These are phyloP conservation scores for Arbacia lixula DNA, from an alignment of 53 echinoderm and acorn worm genomes.

Conservation along the genomic window DNA sequence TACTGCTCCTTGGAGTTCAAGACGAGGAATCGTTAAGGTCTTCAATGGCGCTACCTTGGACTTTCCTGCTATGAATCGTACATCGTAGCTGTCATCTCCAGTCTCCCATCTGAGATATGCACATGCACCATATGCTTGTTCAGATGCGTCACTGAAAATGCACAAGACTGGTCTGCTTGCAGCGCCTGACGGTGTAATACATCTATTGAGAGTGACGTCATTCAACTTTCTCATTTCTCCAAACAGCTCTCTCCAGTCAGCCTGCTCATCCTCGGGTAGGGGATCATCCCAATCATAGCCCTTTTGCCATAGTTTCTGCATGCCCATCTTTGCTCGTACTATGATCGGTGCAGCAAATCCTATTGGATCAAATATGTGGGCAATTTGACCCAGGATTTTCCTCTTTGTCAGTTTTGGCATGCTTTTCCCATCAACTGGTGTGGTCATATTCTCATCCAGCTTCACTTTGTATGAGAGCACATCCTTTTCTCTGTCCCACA, in stretches of 20 bases:
- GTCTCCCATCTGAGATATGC: slow-evolving; percentile 67
- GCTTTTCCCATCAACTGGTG: neutral
- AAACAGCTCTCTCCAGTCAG: slow-evolving; percentile 48
- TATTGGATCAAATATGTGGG: slow-evolving; percentile 64
- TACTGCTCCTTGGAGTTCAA: slow-evolving; percentile 63
- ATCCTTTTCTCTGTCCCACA: slow-evolving; percentile 8
- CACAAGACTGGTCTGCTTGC: slow-evolving; percentile 39
- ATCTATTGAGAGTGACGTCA: slow-evolving; percentile 25
- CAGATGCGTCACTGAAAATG: slow-evolving; percentile 73
- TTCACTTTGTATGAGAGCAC: slow-evolving; percentile 46
- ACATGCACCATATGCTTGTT: slow-evolving; percentile 67
- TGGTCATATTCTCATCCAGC: neutral
- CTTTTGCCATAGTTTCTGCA: slow-evolving; percentile 50
- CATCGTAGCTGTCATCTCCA: slow-evolving; percentile 25
- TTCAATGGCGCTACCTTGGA: slow-evolving; percentile 61
- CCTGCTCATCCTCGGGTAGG: slow-evolving; percentile 2
- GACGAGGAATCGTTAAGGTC: slow-evolving; percentile 54
- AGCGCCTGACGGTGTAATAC: slow-evolving; percentile 46
- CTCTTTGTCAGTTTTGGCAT: slow-evolving; percentile 56
- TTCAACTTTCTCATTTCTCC: slow-evolving; percentile 45
- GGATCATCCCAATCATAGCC: slow-evolving; percentile 60
- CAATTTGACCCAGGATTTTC: slow-evolving; percentile 64
- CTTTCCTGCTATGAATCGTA: slow-evolving; percentile 60
- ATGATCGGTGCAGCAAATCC: slow-evolving; percentile 59
- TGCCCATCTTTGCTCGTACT: slow-evolving; percentile 51